Base-by-base conservation (phyloP, 1,140 invertebrate species). In the Lethrus apterus region DNA sequence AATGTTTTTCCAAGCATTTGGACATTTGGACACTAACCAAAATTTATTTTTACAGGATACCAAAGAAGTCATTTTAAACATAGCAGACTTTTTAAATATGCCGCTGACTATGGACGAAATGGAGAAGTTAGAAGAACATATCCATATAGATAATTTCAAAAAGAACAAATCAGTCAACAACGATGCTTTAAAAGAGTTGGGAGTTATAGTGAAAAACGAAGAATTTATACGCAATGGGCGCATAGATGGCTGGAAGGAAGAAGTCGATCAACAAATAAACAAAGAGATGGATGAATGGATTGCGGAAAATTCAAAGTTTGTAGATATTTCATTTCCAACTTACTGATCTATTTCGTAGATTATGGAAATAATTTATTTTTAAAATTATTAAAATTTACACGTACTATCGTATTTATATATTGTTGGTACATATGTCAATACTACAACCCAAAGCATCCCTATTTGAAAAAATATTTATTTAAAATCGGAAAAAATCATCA, bases 61-160 rank as follows among this genome's bases (percentile, higher is more conserved):
- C 14, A 60, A 63, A 11, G 55, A 57, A 3, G 62, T 72, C 0
- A 71, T 85, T 1, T 57, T 62, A 10, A 72, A 69, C 46, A 69
- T 84, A 1, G 65, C 75, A 0, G 56, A 66, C 2, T 86, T 86
- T 58, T 64, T 86, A 1, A 70, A 66, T 15, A 80, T 79, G 56
- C 51, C 60, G 1, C 72, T 77, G 7, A 70, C 62, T 1, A 59
- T 71, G 0, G 70, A 74, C 10, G 57, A 83, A 56, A 55, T 84
- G 1, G 45, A 58, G 1, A 66, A 66, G 24, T 64, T 87, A 2
- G 66, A 68, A 5, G 62, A 80, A 19, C 78, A 87, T 56, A 70
- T 86, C 13, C 74, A 76, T 53, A 84, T 91, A 52, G 70, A 79
- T 14, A 82, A 77, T 55, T 89, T 89, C 62, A 81, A 79, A 44